Evolutionary conservation across 35 echinoderm and acorn worm species (phyloP).

Genomic region (Chiridota heheva): DNA sequence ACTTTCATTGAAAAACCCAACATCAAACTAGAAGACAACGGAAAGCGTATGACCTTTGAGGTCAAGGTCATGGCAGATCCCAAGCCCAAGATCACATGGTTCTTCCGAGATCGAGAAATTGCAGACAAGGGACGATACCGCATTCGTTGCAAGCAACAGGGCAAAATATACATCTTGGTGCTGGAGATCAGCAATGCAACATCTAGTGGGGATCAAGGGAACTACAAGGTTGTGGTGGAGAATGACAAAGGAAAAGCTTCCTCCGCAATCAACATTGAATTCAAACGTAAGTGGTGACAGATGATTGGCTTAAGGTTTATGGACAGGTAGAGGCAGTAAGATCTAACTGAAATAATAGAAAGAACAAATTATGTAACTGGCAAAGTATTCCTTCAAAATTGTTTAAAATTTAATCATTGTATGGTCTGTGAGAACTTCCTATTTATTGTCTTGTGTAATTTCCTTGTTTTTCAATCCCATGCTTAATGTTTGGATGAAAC

Average conservation of each 20-base stretch:
- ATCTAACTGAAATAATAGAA: too few relatives aligned
- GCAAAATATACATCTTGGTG: conserved; percentile 74
- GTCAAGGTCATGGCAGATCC: conserved; percentile 86
- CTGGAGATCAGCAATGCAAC: conserved; percentile 68
- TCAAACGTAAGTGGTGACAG: conserved; percentile 69
- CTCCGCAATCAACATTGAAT: conserved; percentile 84
- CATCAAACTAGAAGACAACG: conserved; percentile 93
- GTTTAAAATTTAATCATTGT: too few relatives aligned
- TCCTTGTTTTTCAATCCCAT: neutral
- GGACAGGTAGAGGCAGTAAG: too few relatives aligned
- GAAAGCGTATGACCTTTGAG: conserved; percentile 75
- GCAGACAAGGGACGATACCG: conserved; percentile 56
- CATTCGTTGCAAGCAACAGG: conserved; percentile 54
- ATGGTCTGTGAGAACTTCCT: too few relatives aligned
- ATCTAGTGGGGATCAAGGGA: conserved; percentile 62
- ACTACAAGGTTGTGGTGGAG: conserved; percentile 76
- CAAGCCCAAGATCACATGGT: conserved; percentile 77
- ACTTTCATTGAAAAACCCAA: conserved; percentile 96
- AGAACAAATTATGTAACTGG: too few relatives aligned
- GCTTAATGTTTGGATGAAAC: neutral
- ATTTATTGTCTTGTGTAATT: too few relatives aligned
- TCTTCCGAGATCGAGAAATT: conserved; percentile 65
- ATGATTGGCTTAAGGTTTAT: too few relatives aligned
- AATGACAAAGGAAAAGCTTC: conserved; percentile 92
- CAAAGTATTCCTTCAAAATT: neutral